Evolutionary conservation across 2,113 vertebrate genomes (phyloP).

Genomic region (Lynx canadensis): DNA sequence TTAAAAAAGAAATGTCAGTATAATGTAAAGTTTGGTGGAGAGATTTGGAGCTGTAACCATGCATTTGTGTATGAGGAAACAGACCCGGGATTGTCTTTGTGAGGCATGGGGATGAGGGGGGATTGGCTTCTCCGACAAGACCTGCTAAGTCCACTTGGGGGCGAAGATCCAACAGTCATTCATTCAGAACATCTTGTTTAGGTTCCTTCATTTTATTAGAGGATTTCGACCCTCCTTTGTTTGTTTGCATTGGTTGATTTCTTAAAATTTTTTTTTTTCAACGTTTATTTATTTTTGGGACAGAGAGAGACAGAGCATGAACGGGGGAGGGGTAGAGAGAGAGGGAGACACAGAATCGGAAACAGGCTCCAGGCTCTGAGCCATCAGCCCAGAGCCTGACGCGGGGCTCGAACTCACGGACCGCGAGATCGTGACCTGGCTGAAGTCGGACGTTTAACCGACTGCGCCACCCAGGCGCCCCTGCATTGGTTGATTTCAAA

Average conservation of each 20-base stretch:
- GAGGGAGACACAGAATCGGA: too few relatives aligned
- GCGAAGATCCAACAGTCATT: neutral
- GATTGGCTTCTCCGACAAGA: neutral
- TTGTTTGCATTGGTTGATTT: neutral
- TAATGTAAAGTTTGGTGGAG: neutral
- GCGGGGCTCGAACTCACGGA: too few relatives aligned
- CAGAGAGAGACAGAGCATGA: too few relatives aligned
- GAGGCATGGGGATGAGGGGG: accelerated
- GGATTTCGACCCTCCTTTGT: neutral
- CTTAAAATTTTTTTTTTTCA: too few relatives aligned
- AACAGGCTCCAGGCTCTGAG: too few relatives aligned
- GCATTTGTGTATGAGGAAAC: neutral
- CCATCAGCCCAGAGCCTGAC: too few relatives aligned
- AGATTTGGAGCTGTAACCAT: neutral
- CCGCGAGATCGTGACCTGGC: too few relatives aligned
- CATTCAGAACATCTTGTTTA: neutral
- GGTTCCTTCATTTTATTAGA: neutral
- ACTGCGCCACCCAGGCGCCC: too few relatives aligned
- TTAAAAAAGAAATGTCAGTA: neutral
- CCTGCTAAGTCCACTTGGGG: neutral
- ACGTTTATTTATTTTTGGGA: too few relatives aligned
- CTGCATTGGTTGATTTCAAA: neutral
- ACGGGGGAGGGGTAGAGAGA: too few relatives aligned
- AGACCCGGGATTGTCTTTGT: neutral
- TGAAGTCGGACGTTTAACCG: too few relatives aligned